Conservation (phyloP, 2,113 vertebrate species). For the Phaethornis superciliosus region DNA sequence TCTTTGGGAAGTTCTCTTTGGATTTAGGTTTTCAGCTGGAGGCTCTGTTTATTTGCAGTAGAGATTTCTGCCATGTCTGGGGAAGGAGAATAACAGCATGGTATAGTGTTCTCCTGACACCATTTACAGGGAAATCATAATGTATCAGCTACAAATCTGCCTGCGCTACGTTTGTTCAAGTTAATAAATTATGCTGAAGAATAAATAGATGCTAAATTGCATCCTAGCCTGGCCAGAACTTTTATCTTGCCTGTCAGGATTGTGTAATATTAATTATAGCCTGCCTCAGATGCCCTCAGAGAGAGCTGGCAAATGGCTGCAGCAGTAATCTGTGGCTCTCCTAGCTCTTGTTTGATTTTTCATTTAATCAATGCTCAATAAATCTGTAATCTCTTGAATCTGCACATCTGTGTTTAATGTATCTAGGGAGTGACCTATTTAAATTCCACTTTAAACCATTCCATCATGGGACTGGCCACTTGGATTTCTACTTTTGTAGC, state of each 20-base stretch:
- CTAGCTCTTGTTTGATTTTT: not conserved
- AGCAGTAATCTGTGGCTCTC: not conserved
- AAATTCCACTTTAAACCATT: not conserved
- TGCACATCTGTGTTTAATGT: slow-evolving; percentile 20
- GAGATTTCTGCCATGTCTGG: not conserved
- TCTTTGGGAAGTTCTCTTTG: not conserved
- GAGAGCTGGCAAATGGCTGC: slow-evolving; percentile 16
- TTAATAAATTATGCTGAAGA: slow-evolving; percentile 53
- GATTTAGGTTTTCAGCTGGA: not conserved
- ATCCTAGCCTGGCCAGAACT: slow-evolving; percentile 41
- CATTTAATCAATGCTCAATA: slow-evolving; percentile 53
- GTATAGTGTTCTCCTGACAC: not conserved
- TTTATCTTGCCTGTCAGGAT: slow-evolving; percentile 43
- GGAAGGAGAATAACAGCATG: not conserved
- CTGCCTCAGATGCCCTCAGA: not conserved
- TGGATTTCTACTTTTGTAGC: not conserved
- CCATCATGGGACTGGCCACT: not conserved
- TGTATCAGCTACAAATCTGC: not conserved
- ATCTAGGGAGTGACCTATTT: slow-evolving; percentile 27
- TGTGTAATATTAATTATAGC: slow-evolving; percentile 25
- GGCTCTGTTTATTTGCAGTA: not conserved
- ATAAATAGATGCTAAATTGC: slow-evolving; percentile 65
- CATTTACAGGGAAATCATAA: slow-evolving; percentile 19
- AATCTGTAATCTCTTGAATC: slow-evolving; percentile 40
- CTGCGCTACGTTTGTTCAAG: not conserved